Conservation (phyloP, 2,113 vertebrate species). For the Donacobius atricapilla region DNA sequence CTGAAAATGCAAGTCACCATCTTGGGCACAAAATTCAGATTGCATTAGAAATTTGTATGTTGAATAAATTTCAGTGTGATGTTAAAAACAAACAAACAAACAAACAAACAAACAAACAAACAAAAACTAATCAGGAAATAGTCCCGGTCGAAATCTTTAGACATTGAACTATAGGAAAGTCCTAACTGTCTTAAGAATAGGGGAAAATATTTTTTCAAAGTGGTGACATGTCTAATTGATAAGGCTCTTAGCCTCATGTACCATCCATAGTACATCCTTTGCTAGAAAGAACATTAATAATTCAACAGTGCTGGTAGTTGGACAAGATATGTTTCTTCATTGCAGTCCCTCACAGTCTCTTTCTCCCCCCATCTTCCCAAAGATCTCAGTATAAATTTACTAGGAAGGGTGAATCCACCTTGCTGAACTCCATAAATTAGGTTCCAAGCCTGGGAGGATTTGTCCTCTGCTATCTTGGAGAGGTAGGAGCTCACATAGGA, state of each 20-base stretch:
- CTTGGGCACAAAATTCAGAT: not conserved
- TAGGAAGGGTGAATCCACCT: not conserved
- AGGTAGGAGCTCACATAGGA: accelerated
- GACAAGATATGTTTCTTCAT: not conserved
- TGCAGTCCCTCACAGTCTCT: not conserved
- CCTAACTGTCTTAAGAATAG: not conserved
- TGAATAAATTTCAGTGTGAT: not conserved
- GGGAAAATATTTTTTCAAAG: not conserved
- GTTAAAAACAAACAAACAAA: not conserved
- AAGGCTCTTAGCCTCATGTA: not conserved
- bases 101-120: not conserved
- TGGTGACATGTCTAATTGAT: not conserved
- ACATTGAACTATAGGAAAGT: not conserved
- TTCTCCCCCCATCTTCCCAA: not conserved
- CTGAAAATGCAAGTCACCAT: not conserved
- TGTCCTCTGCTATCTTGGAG: not conserved
- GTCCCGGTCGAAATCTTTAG: not conserved
- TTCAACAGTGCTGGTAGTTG: not conserved
- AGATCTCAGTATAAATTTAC: not conserved
- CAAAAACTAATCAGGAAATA: not conserved
- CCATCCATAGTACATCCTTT: not conserved
- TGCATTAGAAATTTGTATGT: not conserved
- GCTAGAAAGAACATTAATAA: not conserved
- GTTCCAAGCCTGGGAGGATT: not conserved
- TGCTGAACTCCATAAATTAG: not conserved